These are phyloP conservation scores for Shargacucullia verbasci DNA, from an alignment of 2,888 invertebrate species.

Conservation along the genomic window DNA sequence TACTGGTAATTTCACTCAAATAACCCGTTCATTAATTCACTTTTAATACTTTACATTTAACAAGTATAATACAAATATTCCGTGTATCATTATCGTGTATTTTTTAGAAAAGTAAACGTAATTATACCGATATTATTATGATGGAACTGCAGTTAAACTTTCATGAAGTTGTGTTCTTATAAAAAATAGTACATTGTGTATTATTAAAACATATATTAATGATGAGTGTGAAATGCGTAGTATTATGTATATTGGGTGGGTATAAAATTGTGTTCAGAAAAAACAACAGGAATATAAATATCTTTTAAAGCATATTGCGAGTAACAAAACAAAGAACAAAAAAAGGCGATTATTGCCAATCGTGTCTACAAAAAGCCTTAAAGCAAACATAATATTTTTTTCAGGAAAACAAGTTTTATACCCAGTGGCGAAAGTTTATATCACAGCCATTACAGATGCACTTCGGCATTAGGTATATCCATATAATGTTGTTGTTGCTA, in stretches of 20 bases:
- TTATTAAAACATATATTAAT: conserved; percentile 13
- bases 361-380: conserved; percentile 64
- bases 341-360: conserved; percentile 63
- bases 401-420: conserved; percentile 67
- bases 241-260: conserved; percentile 23
- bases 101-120: conserved; percentile 36
- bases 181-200: conserved; percentile 20
- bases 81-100: neutral
- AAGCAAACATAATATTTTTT: conserved; percentile 56
- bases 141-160: conserved; percentile 36
- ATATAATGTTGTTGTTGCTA: conserved; percentile 69
- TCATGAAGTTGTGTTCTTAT: conserved; percentile 31
- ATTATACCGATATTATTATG: conserved; percentile 44
- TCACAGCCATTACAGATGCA: conserved; percentile 84
- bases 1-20: conserved; percentile 1
- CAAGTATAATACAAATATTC: too few relatives aligned
- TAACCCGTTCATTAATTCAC: neutral
- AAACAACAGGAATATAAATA: conserved; percentile 8
- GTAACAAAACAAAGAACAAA: conserved; percentile 31
- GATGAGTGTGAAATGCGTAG: conserved; percentile 22
- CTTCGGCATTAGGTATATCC: conserved; percentile 82
- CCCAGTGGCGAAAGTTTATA: conserved; percentile 82
- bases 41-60: neutral
- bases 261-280: conserved; percentile 34
- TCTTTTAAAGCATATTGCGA: conserved; percentile 14